These are phyloP conservation scores for Forbesichthys agassizii DNA, from an alignment of 2,113 vertebrate genomes.

Conservation along the genomic window DNA sequence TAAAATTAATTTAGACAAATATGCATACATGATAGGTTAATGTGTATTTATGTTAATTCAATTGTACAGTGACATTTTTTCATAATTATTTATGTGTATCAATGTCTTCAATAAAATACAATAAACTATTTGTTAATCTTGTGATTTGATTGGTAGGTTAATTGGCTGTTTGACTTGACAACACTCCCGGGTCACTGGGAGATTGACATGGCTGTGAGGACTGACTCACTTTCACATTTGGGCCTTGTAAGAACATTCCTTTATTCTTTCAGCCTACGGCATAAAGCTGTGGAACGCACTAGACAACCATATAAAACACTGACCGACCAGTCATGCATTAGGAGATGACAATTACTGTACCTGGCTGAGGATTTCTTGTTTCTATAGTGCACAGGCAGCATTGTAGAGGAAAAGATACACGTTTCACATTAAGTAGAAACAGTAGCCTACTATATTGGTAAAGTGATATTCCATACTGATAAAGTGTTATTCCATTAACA, in stretches of 20 bases:
- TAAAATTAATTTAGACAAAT: no score
- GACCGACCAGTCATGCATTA: not conserved
- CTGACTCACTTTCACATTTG: no score
- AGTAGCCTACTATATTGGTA: not conserved
- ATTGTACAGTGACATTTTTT: not conserved
- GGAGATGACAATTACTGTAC: conserved; percentile 68
- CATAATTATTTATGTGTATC: not conserved
- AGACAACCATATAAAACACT: not conserved
- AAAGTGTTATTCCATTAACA: no score
- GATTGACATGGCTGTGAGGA: no score
- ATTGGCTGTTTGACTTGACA: no score
- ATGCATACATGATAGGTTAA: no score
- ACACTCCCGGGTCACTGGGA: no score
- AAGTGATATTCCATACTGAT: no score
- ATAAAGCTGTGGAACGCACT: not conserved
- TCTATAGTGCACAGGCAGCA: conserved; percentile 75
- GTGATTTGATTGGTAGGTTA: no score
- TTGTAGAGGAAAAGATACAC: conserved; percentile 38
- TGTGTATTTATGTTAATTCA: no score
- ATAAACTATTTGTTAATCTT: not conserved
- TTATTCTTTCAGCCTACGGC: not conserved
- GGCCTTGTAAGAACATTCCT: no score
- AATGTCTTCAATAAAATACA: not conserved
- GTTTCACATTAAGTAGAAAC: not conserved
- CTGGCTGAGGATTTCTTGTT: conserved; percentile 94